Conservation (phyloP, 2,888 invertebrate genomes). For the Myopa testacea region DNA sequence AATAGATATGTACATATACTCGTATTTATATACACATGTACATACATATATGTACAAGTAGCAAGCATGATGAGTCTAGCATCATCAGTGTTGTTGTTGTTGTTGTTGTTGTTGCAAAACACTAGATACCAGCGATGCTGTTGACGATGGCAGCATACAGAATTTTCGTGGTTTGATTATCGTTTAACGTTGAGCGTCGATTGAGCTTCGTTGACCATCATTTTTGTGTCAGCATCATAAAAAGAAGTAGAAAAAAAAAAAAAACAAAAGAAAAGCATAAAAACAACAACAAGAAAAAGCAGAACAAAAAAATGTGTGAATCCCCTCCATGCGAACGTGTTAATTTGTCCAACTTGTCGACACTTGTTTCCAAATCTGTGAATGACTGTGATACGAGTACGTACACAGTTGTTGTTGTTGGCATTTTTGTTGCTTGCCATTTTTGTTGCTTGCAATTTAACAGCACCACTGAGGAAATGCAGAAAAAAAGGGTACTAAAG, state of each 20-base stretch:
- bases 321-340: constrained; percentile 26
- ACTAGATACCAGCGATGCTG: neutral
- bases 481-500: too few relatives aligned
- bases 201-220: constrained; percentile 13
- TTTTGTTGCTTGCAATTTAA: neutral
- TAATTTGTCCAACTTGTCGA: constrained; percentile 46
- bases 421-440: neutral
- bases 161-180: neutral
- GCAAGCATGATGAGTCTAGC: too few relatives aligned
- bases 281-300: too few relatives aligned
- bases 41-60: too few relatives aligned
- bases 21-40: too few relatives aligned
- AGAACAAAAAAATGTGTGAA: neutral
- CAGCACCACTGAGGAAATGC: neutral
- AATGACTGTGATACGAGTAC: neutral
- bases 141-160: neutral
- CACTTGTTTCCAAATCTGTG: constrained; percentile 28
- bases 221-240: constrained; percentile 1
- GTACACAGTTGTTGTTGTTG: neutral
- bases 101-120: constrained; percentile 7
- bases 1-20: too few relatives aligned
- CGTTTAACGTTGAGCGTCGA: neutral
- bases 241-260: neutral
- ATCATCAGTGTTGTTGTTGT: neutral
- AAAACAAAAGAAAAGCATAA: too few relatives aligned